phyloP scores from a whole-genome alignment of 2,113 vertebrate genomes.

The Neopipo cinnamomea region DNA sequence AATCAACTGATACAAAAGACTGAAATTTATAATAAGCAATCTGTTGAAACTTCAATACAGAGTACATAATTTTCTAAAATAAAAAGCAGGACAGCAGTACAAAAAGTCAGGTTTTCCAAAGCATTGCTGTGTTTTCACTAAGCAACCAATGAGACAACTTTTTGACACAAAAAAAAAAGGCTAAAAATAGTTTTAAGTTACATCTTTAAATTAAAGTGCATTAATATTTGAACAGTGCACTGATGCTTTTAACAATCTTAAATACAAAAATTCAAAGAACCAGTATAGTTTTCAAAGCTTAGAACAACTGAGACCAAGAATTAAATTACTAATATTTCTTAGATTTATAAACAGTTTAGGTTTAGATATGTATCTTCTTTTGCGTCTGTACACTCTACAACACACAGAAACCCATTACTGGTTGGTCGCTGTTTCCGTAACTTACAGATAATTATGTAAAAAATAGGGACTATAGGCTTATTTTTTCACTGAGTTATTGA shows the following conservation, averaged over 20 bases:
- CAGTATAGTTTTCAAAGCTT: background rate
- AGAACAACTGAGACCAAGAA: background rate
- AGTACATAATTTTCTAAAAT: background rate
- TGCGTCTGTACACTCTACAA: background rate
- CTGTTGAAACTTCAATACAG: background rate
- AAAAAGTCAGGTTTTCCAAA: background rate
- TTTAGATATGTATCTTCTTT: background rate
- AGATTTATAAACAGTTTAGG: background rate
- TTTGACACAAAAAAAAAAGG: background rate
- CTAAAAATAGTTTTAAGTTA: background rate
- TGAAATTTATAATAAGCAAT: background rate
- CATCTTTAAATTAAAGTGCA: constrained; percentile 2
- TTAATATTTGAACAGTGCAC: background rate
- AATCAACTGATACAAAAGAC: background rate
- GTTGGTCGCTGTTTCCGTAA: background rate
- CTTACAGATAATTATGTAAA: background rate
- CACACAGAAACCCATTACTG: background rate
- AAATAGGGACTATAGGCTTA: background rate
- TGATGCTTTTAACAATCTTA: background rate
- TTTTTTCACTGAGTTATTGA: background rate
- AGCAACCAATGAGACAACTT: background rate
- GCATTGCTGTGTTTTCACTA: background rate
- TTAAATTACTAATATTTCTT: background rate
- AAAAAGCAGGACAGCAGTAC: background rate
- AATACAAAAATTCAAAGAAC: background rate